Evolutionary conservation across 2,797 vertebrate genomes (phyloP).

Genomic region (Hemibagrus guttatus): DNA sequence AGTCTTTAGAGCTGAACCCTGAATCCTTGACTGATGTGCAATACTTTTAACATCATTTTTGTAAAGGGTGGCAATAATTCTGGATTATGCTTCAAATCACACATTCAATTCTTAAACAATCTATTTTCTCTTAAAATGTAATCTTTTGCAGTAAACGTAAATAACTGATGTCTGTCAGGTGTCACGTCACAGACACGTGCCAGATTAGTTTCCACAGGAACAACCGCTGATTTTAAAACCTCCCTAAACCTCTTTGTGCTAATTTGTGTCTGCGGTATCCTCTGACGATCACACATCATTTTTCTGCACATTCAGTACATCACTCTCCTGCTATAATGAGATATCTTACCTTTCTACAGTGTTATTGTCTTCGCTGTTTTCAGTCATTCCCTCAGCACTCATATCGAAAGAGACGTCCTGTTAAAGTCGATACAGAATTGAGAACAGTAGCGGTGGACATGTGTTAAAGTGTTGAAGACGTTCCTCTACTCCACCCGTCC

Average conservation of each 20-base stretch:
- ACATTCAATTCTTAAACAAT: background rate
- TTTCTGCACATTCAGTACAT: background rate
- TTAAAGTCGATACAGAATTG: background rate
- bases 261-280: background rate
- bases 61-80: background rate
- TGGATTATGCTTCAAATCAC: background rate
- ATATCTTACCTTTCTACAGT: background rate
- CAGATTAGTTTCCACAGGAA: background rate
- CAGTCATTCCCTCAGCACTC: conserved; percentile 2
- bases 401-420: background rate
- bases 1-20: background rate
- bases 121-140: too few relatives aligned
- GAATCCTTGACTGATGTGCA: background rate
- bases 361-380: conserved; percentile 12
- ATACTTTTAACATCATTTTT: background rate
- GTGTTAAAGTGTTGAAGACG: background rate
- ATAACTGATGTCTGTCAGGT: background rate
- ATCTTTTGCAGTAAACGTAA: background rate
- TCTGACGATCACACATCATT: background rate
- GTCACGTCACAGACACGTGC: background rate
- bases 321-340: background rate
- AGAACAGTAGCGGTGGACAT: background rate
- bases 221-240: background rate
- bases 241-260: background rate
- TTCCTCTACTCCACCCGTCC: background rate